phyloP scores from a whole-genome alignment of 2,113 vertebrate genomes.

The Phalacrocorax aristotelis region DNA sequence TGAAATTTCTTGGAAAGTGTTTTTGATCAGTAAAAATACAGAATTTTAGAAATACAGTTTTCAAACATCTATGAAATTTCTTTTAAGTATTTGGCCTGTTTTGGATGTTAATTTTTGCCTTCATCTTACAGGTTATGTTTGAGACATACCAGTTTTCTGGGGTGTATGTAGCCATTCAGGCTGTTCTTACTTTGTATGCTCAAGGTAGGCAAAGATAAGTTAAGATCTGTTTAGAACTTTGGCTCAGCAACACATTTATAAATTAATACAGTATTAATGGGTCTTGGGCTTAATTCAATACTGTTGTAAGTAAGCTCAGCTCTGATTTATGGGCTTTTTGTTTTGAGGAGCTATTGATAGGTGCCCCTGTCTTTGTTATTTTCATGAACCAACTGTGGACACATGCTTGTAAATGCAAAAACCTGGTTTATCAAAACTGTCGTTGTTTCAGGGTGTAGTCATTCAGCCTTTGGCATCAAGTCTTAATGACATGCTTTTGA shows the following conservation, averaged over 20 bases:
- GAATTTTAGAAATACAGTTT: not conserved
- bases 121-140: constrained; percentile 91
- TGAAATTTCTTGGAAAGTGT: not conserved
- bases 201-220: constrained; percentile 84
- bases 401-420: not conserved
- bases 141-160: constrained; percentile 97
- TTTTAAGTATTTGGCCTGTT: not conserved
- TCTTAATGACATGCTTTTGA: not conserved
- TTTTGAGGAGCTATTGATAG: not conserved
- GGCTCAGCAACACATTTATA: too few relatives aligned
- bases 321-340: not conserved
- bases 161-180: constrained; percentile 97
- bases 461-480: not conserved
- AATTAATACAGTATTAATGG: not conserved
- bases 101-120: constrained; percentile 20
- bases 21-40: not conserved
- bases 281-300: not conserved
- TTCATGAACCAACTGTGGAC: not conserved
- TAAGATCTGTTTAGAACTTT: not conserved
- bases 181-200: constrained; percentile 95
- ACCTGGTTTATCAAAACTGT: not conserved
- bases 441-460: not conserved
- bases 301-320: not conserved
- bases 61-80: not conserved
- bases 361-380: not conserved